Conservation (phyloP, 2,113 vertebrate genomes). For the Alethe diademata region DNA sequence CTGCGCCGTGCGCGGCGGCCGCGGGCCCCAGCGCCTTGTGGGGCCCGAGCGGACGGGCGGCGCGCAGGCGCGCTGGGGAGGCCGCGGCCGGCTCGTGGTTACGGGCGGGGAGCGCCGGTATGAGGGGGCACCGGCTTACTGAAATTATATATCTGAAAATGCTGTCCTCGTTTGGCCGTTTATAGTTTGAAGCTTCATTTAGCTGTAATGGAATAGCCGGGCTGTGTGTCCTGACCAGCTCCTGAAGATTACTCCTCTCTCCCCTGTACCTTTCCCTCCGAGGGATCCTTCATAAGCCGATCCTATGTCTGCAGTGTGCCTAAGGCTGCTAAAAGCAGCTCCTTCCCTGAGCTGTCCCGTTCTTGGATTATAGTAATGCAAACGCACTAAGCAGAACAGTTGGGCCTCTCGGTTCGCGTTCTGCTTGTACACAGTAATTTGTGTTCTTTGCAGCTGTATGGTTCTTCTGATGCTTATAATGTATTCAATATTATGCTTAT, state of each 20-base stretch:
- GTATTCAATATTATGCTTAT: background rate
- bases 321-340: background rate
- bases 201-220: rapidly evolving
- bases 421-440: rapidly evolving
- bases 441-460: background rate
- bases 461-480: background rate
- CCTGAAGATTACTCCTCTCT: background rate
- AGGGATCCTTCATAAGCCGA: background rate
- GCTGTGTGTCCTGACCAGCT: background rate
- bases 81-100: rapidly evolving
- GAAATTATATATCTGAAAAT: rapidly evolving
- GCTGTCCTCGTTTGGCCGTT: rapidly evolving
- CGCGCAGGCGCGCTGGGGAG: background rate
- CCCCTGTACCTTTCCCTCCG: background rate
- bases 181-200: rapidly evolving
- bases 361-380: background rate
- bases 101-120: rapidly evolving
- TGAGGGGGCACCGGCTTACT: rapidly evolving
- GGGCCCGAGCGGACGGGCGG: background rate
- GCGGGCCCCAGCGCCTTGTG: background rate
- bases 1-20: background rate
- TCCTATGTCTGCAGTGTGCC: background rate
- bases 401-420: background rate
- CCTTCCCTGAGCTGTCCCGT: background rate
- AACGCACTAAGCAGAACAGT: background rate